Conservation (phyloP, 2,113 vertebrate genomes). For the Lophura nycthemera region DNA sequence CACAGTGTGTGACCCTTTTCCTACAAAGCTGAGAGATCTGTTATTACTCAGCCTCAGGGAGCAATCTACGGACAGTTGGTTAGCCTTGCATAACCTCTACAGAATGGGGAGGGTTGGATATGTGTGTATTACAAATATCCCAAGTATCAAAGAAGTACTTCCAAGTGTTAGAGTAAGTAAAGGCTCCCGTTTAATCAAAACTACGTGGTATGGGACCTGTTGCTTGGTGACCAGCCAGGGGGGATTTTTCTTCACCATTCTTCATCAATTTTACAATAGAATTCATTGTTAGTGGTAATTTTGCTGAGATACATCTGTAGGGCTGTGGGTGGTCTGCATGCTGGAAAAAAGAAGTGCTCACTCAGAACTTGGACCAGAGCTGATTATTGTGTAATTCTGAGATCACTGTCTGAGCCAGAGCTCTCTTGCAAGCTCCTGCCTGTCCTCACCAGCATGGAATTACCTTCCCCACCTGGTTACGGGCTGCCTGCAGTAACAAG, state of each 20-base stretch:
- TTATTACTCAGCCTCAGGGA: not conserved
- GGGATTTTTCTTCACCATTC: not conserved
- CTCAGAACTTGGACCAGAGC: not conserved
- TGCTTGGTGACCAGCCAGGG: not conserved
- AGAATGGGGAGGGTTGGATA: not conserved
- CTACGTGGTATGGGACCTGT: not conserved
- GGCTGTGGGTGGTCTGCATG: constrained; percentile 16
- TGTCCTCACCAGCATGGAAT: constrained; percentile 28
- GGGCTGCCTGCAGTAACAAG: constrained; percentile 49
- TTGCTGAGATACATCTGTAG: not conserved
- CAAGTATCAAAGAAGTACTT: not conserved
- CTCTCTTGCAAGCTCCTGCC: constrained; percentile 53
- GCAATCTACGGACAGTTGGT: not conserved
- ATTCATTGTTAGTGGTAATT: not conserved
- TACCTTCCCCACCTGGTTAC: constrained; percentile 11
- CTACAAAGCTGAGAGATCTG: not conserved
- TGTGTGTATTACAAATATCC: not conserved
- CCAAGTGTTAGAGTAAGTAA: not conserved
- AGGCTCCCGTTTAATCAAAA: not conserved
- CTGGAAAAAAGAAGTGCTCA: not conserved
- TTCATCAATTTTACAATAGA: not conserved
- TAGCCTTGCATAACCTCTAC: not conserved
- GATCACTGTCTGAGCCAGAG: constrained; percentile 40
- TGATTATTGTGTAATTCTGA: constrained; percentile 18
- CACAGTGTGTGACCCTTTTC: not conserved